Evolutionary conservation across 2,888 invertebrate genomes (phyloP).

Genomic region (Ligdia adustata): DNA sequence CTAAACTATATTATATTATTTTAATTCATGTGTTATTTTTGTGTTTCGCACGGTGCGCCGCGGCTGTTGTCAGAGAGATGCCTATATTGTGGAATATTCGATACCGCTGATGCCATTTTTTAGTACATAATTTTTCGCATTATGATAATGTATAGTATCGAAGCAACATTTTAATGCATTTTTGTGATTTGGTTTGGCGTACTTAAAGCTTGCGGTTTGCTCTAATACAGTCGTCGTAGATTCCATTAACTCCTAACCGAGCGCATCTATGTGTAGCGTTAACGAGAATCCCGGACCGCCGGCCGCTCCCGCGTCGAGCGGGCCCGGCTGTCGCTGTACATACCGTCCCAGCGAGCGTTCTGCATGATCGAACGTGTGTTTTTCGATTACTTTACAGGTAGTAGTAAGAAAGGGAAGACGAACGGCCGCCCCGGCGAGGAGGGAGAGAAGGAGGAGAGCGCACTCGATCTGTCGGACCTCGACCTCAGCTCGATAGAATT

Average conservation of each 20-base stretch:
- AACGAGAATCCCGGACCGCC: neutral
- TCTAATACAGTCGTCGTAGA: slow-evolving; percentile 65
- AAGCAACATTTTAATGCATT: slow-evolving; percentile 83
- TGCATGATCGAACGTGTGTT: slow-evolving; percentile 84
- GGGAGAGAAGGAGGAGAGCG: slow-evolving; percentile 51
- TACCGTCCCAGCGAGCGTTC: slow-evolving; percentile 77
- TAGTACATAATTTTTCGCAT: slow-evolving; percentile 58
- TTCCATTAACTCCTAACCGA: slow-evolving; percentile 73
- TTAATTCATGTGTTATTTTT: slow-evolving; percentile 72
- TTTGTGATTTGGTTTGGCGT: slow-evolving; percentile 74
- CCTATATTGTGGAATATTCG: slow-evolving; percentile 65
- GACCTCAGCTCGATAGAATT: slow-evolving; percentile 88
- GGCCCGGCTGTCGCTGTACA: slow-evolving; percentile 64
- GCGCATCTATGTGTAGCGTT: slow-evolving; percentile 45
- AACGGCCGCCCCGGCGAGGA: slow-evolving; percentile 45
- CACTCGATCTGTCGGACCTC: slow-evolving; percentile 85
- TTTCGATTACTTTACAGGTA: slow-evolving; percentile 80
- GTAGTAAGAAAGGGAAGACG: slow-evolving; percentile 70
- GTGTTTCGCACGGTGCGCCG: slow-evolving; percentile 81
- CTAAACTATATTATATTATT: slow-evolving; percentile 74
- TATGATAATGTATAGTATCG: slow-evolving; percentile 56
- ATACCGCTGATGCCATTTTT: slow-evolving; percentile 68
- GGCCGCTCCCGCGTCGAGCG: too few relatives aligned
- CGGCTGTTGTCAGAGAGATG: slow-evolving; percentile 72
- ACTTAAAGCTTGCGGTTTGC: slow-evolving; percentile 70